Percentiles rank a stretch among this genome's conserved stretches.
phyloP scores from a whole-genome alignment of 35 echinoderm and acorn worm genomes.

The Stichopus chloronotus region DNA sequence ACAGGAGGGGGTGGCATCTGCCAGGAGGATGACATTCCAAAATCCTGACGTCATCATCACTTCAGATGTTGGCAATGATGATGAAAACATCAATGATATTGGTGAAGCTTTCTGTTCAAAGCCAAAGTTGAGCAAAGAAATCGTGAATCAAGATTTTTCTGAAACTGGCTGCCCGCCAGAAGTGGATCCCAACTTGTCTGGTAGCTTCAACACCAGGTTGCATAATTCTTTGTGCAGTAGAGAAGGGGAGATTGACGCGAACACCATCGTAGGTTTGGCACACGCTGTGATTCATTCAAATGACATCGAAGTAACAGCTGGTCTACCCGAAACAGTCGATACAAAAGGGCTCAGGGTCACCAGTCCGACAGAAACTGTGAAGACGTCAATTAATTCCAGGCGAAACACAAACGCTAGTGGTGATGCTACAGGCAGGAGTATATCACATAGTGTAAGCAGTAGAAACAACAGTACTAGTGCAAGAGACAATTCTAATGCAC shows the following conservation, averaged over 20 bases:
- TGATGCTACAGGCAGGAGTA: slow-evolving; percentile 23
- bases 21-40: neutral
- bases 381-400: slow-evolving; percentile 41
- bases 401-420: neutral
- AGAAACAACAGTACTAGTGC: neutral
- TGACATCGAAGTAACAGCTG: slow-evolving; percentile 40
- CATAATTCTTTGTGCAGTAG: too few relatives aligned
- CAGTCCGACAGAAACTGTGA: neutral
- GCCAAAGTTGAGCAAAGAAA: neutral
- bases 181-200: neutral
- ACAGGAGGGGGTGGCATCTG: neutral
- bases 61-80: neutral
- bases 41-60: neutral
- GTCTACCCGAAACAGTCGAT: neutral
- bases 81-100: neutral
- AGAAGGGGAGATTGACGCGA: neutral
- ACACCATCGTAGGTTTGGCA: neutral
- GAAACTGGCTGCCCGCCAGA: neutral
- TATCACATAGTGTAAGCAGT: neutral
- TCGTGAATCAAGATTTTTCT: neutral
- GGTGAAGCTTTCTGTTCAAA: neutral
- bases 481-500: neutral
- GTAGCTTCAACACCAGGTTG: neutral
- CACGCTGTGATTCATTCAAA: slow-evolving; percentile 19
- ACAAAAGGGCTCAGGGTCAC: slow-evolving; percentile 23